phyloP scores from a whole-genome alignment of 1,140 invertebrate genomes.

The Lordiphosa stackelbergi region DNA sequence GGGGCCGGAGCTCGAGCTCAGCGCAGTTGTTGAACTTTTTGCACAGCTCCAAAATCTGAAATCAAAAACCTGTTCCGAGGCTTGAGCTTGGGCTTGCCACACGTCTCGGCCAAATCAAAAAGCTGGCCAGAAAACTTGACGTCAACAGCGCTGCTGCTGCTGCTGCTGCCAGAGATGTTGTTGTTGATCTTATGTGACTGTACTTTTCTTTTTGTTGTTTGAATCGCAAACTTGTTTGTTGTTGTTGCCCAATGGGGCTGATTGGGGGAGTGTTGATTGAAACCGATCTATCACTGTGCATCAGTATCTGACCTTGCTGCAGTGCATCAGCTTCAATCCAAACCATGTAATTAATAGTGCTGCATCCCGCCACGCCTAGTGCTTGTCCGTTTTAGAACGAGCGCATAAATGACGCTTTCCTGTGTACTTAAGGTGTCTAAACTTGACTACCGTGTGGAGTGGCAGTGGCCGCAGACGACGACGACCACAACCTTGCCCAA shows the following conservation, averaged over 20 bases:
- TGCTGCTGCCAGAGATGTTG: slow-evolving; percentile 33
- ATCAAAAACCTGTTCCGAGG: slow-evolving; percentile 61
- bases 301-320: slow-evolving; percentile 27
- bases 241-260: slow-evolving; percentile 14
- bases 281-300: slow-evolving; percentile 44
- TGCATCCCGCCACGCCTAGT: slow-evolving; percentile 49
- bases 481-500: slow-evolving; percentile 68
- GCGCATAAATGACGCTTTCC: slow-evolving; percentile 72
- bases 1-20: slow-evolving; percentile 34
- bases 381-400: slow-evolving; percentile 67
- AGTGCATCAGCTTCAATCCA: slow-evolving; percentile 41
- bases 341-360: slow-evolving; percentile 57
- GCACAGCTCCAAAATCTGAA: slow-evolving; percentile 65
- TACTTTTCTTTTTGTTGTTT: slow-evolving; percentile 66
- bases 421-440: slow-evolving; percentile 74
- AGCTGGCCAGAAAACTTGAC: slow-evolving; percentile 49
- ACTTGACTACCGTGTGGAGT: slow-evolving; percentile 64
- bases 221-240: slow-evolving; percentile 49
- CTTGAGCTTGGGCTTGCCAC: slow-evolving; percentile 56
- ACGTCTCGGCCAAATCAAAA: slow-evolving; percentile 69
- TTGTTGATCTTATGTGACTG: slow-evolving; percentile 58
- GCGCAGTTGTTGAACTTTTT: slow-evolving; percentile 70
- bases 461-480: slow-evolving; percentile 28
- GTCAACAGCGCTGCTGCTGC: slow-evolving; percentile 16
- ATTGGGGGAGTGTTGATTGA: slow-evolving; percentile 48